phyloP scores from a whole-genome alignment of 1,140 invertebrate genomes.

The Aporrectodea caliginosa region DNA sequence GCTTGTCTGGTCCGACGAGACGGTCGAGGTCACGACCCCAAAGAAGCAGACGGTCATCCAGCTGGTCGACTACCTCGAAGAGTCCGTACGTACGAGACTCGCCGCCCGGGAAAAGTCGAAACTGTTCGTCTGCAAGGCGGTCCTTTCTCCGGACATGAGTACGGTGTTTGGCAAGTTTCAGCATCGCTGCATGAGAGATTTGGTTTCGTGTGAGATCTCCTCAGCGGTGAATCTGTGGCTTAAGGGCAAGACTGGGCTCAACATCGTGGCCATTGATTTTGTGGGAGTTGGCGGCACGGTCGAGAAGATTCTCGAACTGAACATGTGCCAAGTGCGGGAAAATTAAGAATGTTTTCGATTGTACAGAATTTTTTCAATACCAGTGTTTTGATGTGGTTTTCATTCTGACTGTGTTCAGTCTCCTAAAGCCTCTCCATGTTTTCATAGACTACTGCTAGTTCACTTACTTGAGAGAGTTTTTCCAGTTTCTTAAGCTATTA shows the following conservation, averaged over 20 bases:
- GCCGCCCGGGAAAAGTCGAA: neutral
- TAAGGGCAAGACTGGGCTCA: slow-evolving; percentile 11
- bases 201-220: slow-evolving; percentile 20
- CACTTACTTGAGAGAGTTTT: too few species aligned
- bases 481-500: too few species aligned
- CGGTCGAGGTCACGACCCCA: slow-evolving; percentile 4
- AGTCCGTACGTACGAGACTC: neutral
- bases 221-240: slow-evolving; percentile 15
- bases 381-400: too few species aligned
- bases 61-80: slow-evolving; percentile 19
- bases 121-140: slow-evolving; percentile 21
- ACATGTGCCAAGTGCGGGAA: neutral
- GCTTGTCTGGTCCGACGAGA: slow-evolving; percentile 28
- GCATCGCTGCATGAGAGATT: slow-evolving; percentile 28
- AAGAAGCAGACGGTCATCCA: slow-evolving; percentile 24
- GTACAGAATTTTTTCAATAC: too few species aligned
- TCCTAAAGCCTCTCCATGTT: too few species aligned
- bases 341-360: too few species aligned
- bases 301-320: slow-evolving; percentile 18
- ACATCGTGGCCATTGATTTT: slow-evolving; percentile 30
- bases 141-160: slow-evolving; percentile 33
- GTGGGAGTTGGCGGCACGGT: slow-evolving; percentile 13
- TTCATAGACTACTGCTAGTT: too few species aligned
- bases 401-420: too few species aligned
- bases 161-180: slow-evolving; percentile 32